A percentile compares a stretch with the other conserved stretches of the same genome.
These are phyloP conservation scores for Spisula solida DNA, from an alignment of 2,888 invertebrate genomes.

Conservation along the genomic window DNA sequence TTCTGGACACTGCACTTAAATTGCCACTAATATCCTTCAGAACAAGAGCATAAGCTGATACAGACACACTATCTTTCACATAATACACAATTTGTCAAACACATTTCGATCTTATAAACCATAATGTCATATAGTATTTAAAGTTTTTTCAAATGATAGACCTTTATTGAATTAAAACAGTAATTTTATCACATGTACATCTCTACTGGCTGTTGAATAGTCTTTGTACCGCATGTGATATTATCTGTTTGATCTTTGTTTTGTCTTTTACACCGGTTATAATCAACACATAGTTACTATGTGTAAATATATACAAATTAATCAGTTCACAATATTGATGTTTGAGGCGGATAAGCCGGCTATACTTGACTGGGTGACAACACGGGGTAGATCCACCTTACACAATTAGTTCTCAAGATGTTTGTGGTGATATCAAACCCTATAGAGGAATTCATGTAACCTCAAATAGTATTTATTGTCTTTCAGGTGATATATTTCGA, in stretches of 20 bases:
- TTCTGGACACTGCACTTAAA: background rate
- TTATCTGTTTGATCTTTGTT: conserved; percentile 14
- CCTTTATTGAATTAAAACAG: conserved; percentile 33
- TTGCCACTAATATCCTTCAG: background rate
- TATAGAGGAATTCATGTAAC: background rate
- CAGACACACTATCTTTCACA: background rate
- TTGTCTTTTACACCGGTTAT: background rate
- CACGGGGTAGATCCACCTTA: background rate
- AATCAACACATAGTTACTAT: conserved; percentile 47
- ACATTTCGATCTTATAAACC: background rate
- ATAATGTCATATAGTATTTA: background rate
- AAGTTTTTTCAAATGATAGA: conserved; percentile 3
- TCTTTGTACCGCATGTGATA: background rate
- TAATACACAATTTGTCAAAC: background rate
- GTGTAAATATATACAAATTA: conserved; percentile 28
- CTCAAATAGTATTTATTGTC: background rate
- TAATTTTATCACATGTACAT: background rate
- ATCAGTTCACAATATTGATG: conserved; percentile 11
- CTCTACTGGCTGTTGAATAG: conserved; percentile 19
- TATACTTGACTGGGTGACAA: conserved; percentile 1
- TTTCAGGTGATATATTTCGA: no score
- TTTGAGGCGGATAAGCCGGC: background rate
- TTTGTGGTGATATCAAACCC: background rate
- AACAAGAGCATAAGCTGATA: background rate
- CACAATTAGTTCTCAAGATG: background rate